Evolutionary conservation across 2,888 invertebrate species (phyloP).

Genomic region (Trisateles emortualis): DNA sequence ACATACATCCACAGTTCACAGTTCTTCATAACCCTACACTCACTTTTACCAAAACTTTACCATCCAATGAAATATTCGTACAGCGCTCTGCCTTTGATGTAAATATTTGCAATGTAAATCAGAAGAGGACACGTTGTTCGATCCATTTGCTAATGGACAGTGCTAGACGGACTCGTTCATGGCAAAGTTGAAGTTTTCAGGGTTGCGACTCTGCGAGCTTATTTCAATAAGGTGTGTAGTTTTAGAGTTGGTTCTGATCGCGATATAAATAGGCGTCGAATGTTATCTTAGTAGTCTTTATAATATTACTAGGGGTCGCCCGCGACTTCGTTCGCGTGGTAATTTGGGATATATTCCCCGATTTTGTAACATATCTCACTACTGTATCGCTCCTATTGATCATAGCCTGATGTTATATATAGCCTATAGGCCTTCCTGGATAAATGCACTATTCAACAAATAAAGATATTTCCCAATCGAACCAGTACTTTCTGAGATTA

Average conservation of each 20-base stretch:
- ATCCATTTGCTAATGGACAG: conserved; percentile 58
- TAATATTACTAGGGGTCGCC: too few relatives aligned
- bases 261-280: too few relatives aligned
- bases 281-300: too few relatives aligned
- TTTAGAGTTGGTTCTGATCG: conserved; percentile 17
- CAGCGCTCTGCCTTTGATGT: conserved; percentile 43
- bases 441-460: too few relatives aligned
- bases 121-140: conserved; percentile 25
- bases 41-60: conserved; percentile 13
- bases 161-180: conserved; percentile 14
- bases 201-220: conserved; percentile 1
- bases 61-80: conserved; percentile 28
- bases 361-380: too few relatives aligned
- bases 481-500: too few relatives aligned
- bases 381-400: too few relatives aligned
- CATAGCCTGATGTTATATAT: too few relatives aligned
- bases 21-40: conserved; percentile 1
- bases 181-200: conserved; percentile 12
- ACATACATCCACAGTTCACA: not conserved
- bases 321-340: too few relatives aligned
- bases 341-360: too few relatives aligned
- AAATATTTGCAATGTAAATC: conserved; percentile 62
- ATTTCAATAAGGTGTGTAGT: not conserved
- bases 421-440: too few relatives aligned
- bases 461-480: too few relatives aligned